Evolutionary conservation across 1,140 invertebrate species (phyloP), one percentile per base, ranked within the genome.

Genomic region (Ceratitis capitata): DNA sequence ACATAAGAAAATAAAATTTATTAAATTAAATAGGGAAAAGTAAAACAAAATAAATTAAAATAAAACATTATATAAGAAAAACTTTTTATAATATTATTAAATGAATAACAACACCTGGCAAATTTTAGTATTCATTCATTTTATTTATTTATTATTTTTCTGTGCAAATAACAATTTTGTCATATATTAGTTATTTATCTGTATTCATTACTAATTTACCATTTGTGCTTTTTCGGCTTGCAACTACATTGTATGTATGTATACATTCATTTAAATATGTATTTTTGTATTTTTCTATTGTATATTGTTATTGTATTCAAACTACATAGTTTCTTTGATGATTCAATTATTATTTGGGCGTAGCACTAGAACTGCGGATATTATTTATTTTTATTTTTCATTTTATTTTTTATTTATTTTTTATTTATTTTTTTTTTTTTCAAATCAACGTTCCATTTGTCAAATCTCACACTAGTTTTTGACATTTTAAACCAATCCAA

Each of bases 101-200:
- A 29, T 32, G 2, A 61, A 12, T 10, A 1, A 32, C 23, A 10
- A 26, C 4, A 61, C 29, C 29, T 29, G 26, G 1, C 7, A 29
- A 29, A 61, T 61, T 61, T 26, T 29, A 47, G 45, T 61, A 14
- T 61, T 64, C n/a, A 84, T 61, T 84, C 19, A 45, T 84, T 56
- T 39, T 39, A 39, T 58, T 39, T 84, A 47, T 84, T 84, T 82
- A 45, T 49, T 84, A 58, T 23, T 39, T 61, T 84, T 84, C 35
- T 29, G 83, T 84, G 83, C 83, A 84, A 84, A 84, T 84, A 84
- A 84, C 83, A 84, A 84, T 84, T 61, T 61, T 64, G 26, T 84
- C 58, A 64, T 84, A 84, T 9, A 45, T 39, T 64, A 69, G 23
- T 84, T 61, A 84, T 69, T 47, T 69, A 84, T 84, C 47, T 69